Evolutionary conservation across 2,888 invertebrate species (phyloP).

Genomic region (Drosophila peninsularis): DNA sequence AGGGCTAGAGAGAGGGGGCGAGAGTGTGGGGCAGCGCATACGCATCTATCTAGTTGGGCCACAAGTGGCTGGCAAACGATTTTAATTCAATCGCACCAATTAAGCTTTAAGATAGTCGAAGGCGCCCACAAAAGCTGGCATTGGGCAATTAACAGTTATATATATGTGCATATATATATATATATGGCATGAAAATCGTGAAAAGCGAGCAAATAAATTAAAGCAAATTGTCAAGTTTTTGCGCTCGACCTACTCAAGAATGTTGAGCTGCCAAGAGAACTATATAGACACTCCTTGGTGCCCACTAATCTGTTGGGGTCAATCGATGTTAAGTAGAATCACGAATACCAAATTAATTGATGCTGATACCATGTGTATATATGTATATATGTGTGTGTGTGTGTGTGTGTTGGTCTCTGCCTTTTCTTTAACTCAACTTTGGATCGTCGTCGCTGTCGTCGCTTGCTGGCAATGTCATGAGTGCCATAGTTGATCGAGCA

Average conservation of each 20-base stretch:
- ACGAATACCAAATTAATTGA: slow-evolving; percentile 85
- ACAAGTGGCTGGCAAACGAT: slow-evolving; percentile 79
- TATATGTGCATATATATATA: slow-evolving; percentile 6
- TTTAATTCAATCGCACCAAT: slow-evolving; percentile 85
- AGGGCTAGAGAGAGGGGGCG: not conserved
- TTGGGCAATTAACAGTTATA: slow-evolving; percentile 38
- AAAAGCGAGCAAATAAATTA: slow-evolving; percentile 66
- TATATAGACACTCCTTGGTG: slow-evolving; percentile 40
- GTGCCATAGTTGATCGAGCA: slow-evolving; percentile 54
- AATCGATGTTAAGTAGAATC: slow-evolving; percentile 86
- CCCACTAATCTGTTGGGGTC: slow-evolving; percentile 85
- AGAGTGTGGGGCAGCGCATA: not conserved
- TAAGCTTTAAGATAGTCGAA: slow-evolving; percentile 70
- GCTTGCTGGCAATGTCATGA: slow-evolving; percentile 20
- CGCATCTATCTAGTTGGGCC: slow-evolving; percentile 15
- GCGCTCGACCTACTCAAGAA: slow-evolving; percentile 80
- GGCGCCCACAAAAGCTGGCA: slow-evolving; percentile 59
- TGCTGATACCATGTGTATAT: slow-evolving; percentile 72
- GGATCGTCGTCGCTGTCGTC: slow-evolving; percentile 12
- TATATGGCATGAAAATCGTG: slow-evolving; percentile 41
- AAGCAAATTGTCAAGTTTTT: slow-evolving; percentile 80
- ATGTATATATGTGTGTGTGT: slow-evolving; percentile 36
- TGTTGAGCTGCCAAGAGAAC: slow-evolving; percentile 22
- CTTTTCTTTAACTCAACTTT: slow-evolving; percentile 7
- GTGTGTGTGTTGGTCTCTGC: slow-evolving; percentile 3